Evolutionary conservation across 2,113 vertebrate species (phyloP).

Genomic region (Rhinoptilus africanus): DNA sequence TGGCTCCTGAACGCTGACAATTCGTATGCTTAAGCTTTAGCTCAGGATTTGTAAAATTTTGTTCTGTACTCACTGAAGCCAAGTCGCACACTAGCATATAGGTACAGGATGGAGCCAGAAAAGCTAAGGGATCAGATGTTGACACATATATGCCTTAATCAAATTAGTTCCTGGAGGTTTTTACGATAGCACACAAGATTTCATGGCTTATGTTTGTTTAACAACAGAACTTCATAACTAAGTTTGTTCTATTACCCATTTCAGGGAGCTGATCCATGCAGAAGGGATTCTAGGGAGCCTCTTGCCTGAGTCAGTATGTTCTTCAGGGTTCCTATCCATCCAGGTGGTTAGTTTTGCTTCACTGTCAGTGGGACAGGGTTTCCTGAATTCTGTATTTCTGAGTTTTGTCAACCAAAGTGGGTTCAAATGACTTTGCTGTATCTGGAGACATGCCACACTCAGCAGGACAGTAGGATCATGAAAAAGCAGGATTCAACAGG

Average conservation of each 20-base stretch:
- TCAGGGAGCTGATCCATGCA: not conserved
- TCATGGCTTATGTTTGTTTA: not conserved
- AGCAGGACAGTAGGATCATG: not conserved
- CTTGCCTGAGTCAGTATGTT: not conserved
- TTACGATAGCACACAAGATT: not conserved
- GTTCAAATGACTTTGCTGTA: not conserved
- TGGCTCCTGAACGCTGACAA: not conserved
- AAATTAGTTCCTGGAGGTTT: not conserved
- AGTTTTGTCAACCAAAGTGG: not conserved
- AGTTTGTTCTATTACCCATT: not conserved
- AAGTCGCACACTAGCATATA: not conserved
- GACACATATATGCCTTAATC: not conserved
- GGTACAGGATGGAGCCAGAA: not conserved
- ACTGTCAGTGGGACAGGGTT: not conserved
- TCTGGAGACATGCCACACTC: not conserved
- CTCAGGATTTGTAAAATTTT: not conserved
- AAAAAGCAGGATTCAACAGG: not conserved
- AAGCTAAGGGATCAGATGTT: not conserved
- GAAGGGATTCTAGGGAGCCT: not conserved
- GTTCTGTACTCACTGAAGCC: not conserved
- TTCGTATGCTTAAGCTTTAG: not conserved
- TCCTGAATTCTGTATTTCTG: not conserved
- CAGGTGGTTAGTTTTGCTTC: not conserved
- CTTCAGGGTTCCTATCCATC: not conserved
- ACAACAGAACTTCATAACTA: not conserved